A percentile compares a stretch with the other conserved stretches of the same genome.
Conservation (phyloP, 2,888 invertebrate species). For the Lithodes maja region DNA sequence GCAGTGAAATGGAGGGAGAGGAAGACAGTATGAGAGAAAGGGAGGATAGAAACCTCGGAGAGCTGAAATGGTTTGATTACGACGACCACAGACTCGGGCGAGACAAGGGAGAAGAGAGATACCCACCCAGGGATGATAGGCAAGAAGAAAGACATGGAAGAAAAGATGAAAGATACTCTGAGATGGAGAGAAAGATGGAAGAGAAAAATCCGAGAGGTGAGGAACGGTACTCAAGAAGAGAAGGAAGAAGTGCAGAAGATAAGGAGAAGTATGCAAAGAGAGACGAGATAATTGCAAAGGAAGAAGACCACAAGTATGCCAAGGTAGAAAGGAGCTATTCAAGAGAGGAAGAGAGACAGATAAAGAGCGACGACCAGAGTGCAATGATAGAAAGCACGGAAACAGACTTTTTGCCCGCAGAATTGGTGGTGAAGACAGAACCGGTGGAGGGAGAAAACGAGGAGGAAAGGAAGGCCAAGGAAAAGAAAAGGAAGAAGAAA, state of each 20-base stretch:
- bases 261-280: neutral
- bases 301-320: neutral
- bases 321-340: neutral
- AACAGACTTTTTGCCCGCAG: neutral
- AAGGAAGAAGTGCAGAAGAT: neutral
- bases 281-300: neutral
- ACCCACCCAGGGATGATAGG: neutral
- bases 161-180: conserved; percentile 1
- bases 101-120: conserved; percentile 12
- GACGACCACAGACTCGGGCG: neutral
- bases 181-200: neutral
- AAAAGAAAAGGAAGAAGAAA: conserved; percentile 30
- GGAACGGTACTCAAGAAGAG: neutral
- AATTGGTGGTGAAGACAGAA: neutral
- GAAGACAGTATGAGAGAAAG: conserved; percentile 19
- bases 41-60: neutral
- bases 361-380: conserved; percentile 16
- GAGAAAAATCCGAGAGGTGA: neutral
- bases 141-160: neutral
- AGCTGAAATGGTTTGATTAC: conserved; percentile 29
- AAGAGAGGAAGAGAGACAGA: conserved; percentile 34
- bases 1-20: conserved; percentile 38
- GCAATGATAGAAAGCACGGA: conserved; percentile 25
- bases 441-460: conserved; percentile 23
- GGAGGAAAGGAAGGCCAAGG: conserved; percentile 22